Conservation (phyloP, 2,797 vertebrate species). For the Poeciliopsis gracilis region DNA sequence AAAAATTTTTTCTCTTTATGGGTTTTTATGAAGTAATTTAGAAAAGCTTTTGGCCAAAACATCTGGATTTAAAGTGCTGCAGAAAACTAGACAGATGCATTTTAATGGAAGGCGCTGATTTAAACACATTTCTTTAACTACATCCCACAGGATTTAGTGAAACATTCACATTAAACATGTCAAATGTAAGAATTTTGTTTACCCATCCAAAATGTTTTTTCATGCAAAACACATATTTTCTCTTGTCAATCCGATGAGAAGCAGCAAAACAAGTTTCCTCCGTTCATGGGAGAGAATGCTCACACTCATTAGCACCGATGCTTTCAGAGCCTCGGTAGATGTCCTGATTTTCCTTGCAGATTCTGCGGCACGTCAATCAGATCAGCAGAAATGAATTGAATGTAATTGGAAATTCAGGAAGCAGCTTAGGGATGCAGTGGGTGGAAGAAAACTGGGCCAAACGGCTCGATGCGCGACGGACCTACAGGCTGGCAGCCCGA, state of each 20-base stretch:
- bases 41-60: not conserved
- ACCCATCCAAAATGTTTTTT: not conserved
- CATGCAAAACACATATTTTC: not conserved
- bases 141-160: not conserved
- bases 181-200: not conserved
- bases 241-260: not conserved
- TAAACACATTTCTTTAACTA: not conserved
- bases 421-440: constrained; percentile 44
- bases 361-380: constrained; percentile 41
- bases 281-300: constrained; percentile 22
- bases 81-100: constrained; percentile 52
- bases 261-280: not conserved
- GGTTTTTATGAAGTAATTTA: not conserved
- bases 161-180: not conserved
- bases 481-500: not conserved
- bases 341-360: constrained; percentile 20
- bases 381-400: constrained; percentile 53
- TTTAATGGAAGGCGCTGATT: not conserved
- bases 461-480: constrained; percentile 33
- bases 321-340: constrained; percentile 15
- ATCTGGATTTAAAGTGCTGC: not conserved
- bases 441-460: constrained; percentile 66
- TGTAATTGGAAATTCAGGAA: constrained; percentile 66
- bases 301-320: not conserved
- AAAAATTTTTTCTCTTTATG: constrained; percentile 7